phyloP scores from a whole-genome alignment of 2,113 vertebrate genomes.

The Carassius gibelio region DNA sequence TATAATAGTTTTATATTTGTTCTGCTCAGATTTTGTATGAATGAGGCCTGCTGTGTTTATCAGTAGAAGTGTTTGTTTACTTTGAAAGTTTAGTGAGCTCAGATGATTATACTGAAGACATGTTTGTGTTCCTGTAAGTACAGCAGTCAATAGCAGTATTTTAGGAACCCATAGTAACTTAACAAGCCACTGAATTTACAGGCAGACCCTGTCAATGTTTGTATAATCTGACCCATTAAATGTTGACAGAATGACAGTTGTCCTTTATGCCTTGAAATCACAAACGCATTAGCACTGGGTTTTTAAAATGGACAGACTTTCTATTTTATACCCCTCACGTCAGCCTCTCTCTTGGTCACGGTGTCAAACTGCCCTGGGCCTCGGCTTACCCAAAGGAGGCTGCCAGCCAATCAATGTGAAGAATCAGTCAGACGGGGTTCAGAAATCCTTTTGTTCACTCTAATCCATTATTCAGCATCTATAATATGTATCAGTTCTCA shows the following conservation, averaged over 20 bases:
- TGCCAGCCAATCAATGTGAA: neutral
- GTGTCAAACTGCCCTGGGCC: neutral
- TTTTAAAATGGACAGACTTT: neutral
- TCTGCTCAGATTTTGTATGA: neutral
- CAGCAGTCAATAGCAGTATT: neutral
- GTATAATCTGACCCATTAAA: neutral
- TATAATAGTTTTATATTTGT: neutral
- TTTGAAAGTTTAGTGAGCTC: neutral
- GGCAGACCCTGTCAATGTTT: neutral
- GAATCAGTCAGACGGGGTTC: neutral
- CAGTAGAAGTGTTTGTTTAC: neutral
- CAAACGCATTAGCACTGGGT: neutral
- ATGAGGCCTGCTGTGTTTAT: neutral
- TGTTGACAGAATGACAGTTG: neutral
- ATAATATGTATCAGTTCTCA: neutral
- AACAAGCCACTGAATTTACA: neutral
- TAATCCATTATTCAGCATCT: neutral
- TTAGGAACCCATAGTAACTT: neutral
- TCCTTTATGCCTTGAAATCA: neutral
- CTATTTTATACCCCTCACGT: neutral
- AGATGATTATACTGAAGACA: neutral
- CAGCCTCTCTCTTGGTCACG: neutral
- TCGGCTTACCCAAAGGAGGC: neutral
- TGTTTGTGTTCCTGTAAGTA: neutral
- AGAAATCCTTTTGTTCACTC: neutral